phyloP scores from a whole-genome alignment of 2,888 invertebrate genomes.

The Drosophila macrospina region DNA sequence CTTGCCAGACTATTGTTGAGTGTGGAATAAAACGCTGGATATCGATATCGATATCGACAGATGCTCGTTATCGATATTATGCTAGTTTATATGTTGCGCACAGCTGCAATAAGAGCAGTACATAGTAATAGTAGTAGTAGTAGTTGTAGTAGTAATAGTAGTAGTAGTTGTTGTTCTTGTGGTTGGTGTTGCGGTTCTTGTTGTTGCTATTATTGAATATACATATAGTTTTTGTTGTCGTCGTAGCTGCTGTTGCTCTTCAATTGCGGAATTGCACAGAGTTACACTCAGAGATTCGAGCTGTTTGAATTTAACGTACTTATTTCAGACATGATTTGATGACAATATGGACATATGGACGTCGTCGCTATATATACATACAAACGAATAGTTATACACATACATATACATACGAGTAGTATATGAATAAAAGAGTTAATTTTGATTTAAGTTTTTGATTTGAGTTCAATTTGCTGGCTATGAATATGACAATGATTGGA shows the following conservation, averaged over 20 bases:
- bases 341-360: constrained; percentile 27
- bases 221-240: constrained; percentile 16
- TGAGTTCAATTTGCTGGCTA: constrained; percentile 54
- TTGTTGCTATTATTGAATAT: constrained; percentile 1
- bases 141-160: constrained; percentile 37
- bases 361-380: constrained; percentile 27
- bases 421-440: constrained; percentile 43
- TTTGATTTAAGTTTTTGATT: constrained; percentile 70
- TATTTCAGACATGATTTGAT: constrained; percentile 62
- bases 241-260: constrained; percentile 16
- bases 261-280: neutral
- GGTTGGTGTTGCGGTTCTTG: neutral
- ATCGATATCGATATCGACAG: constrained; percentile 6
- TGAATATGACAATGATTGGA: constrained; percentile 1
- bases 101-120: constrained; percentile 29
- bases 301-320: constrained; percentile 81
- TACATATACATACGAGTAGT: constrained; percentile 3
- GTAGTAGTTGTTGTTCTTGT: constrained; percentile 37
- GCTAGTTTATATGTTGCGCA: constrained; percentile 40
- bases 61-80: constrained; percentile 25
- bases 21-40: constrained; percentile 49
- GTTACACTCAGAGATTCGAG: constrained; percentile 54
- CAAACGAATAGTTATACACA: constrained; percentile 19
- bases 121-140: constrained; percentile 34
- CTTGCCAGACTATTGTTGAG: constrained; percentile 74